Percentiles rank a stretch among this genome's conserved stretches.
Conservation (phyloP, 2,797 vertebrate species). For the Poeciliopsis infans region DNA sequence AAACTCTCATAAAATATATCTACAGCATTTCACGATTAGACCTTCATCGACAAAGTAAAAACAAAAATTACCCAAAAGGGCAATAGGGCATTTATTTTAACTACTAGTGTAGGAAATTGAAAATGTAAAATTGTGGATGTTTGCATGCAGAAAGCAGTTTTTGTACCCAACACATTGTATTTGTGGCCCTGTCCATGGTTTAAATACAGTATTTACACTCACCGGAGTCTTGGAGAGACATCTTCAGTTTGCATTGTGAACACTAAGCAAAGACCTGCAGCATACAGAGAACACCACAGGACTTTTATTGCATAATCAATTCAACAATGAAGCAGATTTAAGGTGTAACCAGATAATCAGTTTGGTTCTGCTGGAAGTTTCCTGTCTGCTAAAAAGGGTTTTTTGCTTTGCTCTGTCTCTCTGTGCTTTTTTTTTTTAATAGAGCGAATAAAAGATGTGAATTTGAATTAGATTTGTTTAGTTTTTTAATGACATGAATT, state of each 20-base stretch:
- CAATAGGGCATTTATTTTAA: not conserved
- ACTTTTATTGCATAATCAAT: not conserved
- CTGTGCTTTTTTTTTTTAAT: not conserved
- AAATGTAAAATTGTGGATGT: not conserved
- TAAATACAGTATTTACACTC: slow-evolving; percentile 10
- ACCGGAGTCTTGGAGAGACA: slow-evolving; percentile 82
- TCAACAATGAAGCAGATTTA: not conserved
- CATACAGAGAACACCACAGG: slow-evolving; percentile 27
- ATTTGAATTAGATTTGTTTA: not conserved
- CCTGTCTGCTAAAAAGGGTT: not conserved
- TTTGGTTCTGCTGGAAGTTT: not conserved
- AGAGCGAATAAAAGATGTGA: not conserved
- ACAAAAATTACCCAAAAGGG: not conserved
- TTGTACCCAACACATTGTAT: not conserved
- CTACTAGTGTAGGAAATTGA: not conserved
- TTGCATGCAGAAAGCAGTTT: not conserved
- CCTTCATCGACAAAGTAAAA: not conserved
- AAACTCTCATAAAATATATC: not conserved
- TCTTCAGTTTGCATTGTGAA: slow-evolving; percentile 81
- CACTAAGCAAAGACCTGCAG: slow-evolving; percentile 90
- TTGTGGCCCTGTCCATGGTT: not conserved
- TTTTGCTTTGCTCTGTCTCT: not conserved
- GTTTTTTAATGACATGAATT: not conserved
- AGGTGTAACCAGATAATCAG: not conserved
- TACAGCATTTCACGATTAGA: not conserved